phyloP scores from a whole-genome alignment of 2,113 vertebrate species.

The Centrocercus urophasianus region DNA sequence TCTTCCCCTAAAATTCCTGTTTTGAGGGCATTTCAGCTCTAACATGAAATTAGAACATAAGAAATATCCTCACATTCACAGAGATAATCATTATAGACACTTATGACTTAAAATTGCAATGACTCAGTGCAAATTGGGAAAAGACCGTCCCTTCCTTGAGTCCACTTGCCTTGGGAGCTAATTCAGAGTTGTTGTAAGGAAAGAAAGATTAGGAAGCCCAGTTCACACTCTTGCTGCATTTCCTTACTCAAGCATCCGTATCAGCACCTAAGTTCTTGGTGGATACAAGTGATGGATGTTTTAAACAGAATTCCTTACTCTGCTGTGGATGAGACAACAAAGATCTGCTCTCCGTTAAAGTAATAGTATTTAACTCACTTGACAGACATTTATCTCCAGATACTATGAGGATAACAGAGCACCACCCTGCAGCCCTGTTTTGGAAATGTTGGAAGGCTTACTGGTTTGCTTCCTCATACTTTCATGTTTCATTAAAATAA shows the following conservation, averaged over 20 bases:
- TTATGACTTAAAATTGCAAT: neutral
- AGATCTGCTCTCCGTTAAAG: neutral
- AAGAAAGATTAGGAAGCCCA: neutral
- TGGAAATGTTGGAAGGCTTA: neutral
- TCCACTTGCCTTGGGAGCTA: neutral
- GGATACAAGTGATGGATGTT: neutral
- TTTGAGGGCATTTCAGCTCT: neutral
- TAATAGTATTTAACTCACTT: neutral
- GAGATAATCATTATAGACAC: neutral
- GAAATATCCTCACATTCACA: neutral
- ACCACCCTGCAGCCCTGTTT: neutral
- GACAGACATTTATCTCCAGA: neutral
- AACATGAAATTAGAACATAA: neutral
- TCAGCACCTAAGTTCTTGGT: neutral
- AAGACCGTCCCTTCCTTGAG: neutral
- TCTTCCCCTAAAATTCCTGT: neutral
- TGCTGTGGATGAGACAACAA: neutral
- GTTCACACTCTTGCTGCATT: neutral
- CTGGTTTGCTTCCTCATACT: neutral
- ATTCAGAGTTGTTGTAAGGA: neutral
- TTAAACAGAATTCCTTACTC: neutral
- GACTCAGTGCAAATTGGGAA: neutral
- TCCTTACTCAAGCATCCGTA: neutral
- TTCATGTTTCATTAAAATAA: constrained; percentile 27
- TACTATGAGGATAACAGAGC: neutral